These are phyloP conservation scores for Lepisosteus osseus DNA, from an alignment of 2,113 vertebrate genomes.

Conservation along the genomic window DNA sequence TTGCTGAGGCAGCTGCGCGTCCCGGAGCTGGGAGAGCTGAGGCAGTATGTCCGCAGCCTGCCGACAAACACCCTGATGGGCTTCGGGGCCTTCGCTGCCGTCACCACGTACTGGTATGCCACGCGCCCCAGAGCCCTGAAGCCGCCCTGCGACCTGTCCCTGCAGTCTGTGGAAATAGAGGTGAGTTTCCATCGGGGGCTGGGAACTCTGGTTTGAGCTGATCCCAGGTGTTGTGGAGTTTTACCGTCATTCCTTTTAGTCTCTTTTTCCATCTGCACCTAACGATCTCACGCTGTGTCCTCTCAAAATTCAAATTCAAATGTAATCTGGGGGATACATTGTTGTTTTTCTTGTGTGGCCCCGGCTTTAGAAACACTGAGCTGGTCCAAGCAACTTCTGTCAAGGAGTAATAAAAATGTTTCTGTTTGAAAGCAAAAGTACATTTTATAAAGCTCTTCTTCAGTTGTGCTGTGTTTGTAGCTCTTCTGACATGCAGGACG, in stretches of 20 bases:
- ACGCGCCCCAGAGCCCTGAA: slow-evolving; percentile 83
- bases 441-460: too few relatives aligned
- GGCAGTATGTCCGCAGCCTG: slow-evolving; percentile 82
- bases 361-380: too few relatives aligned
- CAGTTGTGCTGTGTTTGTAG: too few relatives aligned
- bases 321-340: not conserved
- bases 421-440: too few relatives aligned
- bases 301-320: not conserved
- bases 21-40: slow-evolving; percentile 85
- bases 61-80: slow-evolving; percentile 89
- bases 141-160: slow-evolving; percentile 81
- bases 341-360: not conserved
- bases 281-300: not conserved
- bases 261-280: not conserved
- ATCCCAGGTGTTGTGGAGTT: not conserved
- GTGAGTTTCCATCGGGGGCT: slow-evolving; percentile 54
- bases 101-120: slow-evolving; percentile 93
- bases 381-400: too few relatives aligned
- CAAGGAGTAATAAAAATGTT: too few relatives aligned
- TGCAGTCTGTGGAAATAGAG: slow-evolving; percentile 86
- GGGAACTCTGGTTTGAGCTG: not conserved
- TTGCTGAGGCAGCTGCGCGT: slow-evolving; percentile 83
- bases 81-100: slow-evolving; percentile 85
- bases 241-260: too few relatives aligned
- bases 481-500: too few relatives aligned